Evolutionary conservation across 2,113 vertebrate genomes (phyloP), one percentile per base, ranked within the genome.

Genomic region (Chinchilla lanigera): DNA sequence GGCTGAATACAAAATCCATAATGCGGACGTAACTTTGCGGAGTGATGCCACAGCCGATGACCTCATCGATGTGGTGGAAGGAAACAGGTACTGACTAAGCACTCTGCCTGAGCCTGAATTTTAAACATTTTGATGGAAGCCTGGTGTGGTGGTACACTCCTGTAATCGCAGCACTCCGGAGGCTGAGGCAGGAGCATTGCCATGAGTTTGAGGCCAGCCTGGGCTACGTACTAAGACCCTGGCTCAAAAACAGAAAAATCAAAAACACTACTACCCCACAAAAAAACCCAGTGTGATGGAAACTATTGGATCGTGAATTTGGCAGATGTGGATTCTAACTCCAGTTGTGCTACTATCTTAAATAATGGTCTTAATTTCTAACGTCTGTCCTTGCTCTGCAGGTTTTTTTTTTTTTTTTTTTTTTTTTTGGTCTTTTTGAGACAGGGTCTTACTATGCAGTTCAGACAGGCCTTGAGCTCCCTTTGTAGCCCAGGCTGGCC

Each of bases 1-100:
- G 81, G 99, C 99, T 0, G 99, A 99, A 96, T 99, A 99, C 93
- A 99, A 99, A 98, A 99, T 99, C 96, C 99, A 99, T 99, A 99
- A 99, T 2, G 99, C 99, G 0, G 99, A 99, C 20, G 99, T 99
- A 98, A 99, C 99, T 0, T 98, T 99, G 98, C 99, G 99, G 87
- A 99, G 99, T 0, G 99, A 99, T 10, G 98, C 99, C 95, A 99
- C 99, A 2, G 99, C 99, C 1, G 99, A 99, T 47, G 99, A 99
- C 98, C 99, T 99, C 75, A 99, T 99, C 41, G 99, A 99, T 0
- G 99, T 99, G 13, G 99, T 99, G 93, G 99, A 99, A 98, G 99
- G 99, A 89, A 99, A 99, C 98, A 99, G 99, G 99, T 99, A 98
- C 80, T 96, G 96, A 60, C 8, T 44, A 41, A 38, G 11, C 6